Evolutionary conservation across 2,888 invertebrate genomes (phyloP).

Genomic region (Trachelus troglodyta): DNA sequence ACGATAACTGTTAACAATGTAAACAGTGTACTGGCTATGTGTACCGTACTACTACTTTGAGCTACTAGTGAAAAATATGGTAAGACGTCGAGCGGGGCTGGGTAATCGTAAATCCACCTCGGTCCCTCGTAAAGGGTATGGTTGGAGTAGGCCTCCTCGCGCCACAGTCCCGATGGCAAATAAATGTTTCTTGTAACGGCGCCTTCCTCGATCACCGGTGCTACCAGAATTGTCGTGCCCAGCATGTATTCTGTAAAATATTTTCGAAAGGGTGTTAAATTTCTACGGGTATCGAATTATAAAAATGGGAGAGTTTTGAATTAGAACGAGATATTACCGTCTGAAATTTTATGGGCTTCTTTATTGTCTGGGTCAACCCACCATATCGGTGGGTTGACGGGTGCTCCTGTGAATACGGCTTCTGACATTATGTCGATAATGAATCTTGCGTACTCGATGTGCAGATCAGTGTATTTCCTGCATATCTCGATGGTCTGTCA

Average conservation of each 20-base stretch:
- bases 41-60: background rate
- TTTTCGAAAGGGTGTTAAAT: background rate
- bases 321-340: conserved; percentile 49
- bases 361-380: conserved; percentile 80
- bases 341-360: conserved; percentile 68
- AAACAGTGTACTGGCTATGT: background rate
- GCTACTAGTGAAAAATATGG: conserved; percentile 72
- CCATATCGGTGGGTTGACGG: conserved; percentile 87
- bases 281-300: background rate
- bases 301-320: background rate
- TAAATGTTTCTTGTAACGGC: conserved; percentile 77
- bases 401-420: conserved; percentile 73
- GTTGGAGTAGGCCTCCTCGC: conserved; percentile 67
- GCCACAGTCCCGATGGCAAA: conserved; percentile 81
- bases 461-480: conserved; percentile 74
- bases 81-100: conserved; percentile 75
- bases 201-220: conserved; percentile 78
- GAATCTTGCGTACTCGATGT: conserved; percentile 61
- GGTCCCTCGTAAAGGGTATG: conserved; percentile 69
- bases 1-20: background rate
- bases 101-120: conserved; percentile 72
- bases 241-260: conserved; percentile 78
- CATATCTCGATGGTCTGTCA: conserved; percentile 74
- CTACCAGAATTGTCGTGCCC: conserved; percentile 81
- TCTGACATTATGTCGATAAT: conserved; percentile 73